phyloP scores from a whole-genome alignment of 2,113 vertebrate species.

The Epinephelus lanceolatus region DNA sequence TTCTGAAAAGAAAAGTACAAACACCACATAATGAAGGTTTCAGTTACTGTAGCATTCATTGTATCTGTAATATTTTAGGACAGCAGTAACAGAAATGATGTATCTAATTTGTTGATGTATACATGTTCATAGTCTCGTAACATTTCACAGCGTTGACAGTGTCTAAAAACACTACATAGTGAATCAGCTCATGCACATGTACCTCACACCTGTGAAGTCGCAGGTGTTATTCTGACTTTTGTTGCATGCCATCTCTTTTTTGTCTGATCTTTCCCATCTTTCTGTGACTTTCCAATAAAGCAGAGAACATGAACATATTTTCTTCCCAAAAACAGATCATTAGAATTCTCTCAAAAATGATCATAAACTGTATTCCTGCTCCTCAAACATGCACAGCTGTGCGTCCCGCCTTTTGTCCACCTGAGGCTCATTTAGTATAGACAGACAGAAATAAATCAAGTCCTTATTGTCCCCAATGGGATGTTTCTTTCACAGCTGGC shows the following conservation, averaged over 20 bases:
- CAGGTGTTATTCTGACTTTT: background rate
- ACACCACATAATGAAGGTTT: background rate
- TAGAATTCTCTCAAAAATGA: background rate
- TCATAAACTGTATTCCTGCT: background rate
- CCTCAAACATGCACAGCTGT: constrained; percentile 33
- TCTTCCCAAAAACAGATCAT: background rate
- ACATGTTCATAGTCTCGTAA: background rate
- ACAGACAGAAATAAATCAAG: constrained; percentile 29
- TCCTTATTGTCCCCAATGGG: constrained; percentile 43
- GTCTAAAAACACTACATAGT: background rate
- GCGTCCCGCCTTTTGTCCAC: constrained; percentile 23
- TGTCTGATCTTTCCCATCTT: background rate
- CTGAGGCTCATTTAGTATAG: constrained; percentile 41
- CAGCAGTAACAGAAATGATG: background rate
- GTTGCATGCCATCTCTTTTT: background rate
- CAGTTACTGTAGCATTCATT: background rate
- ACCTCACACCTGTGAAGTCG: background rate
- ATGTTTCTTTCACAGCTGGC: constrained; percentile 24
- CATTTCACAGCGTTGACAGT: background rate
- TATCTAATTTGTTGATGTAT: background rate
- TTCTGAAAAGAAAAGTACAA: background rate
- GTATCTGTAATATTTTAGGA: background rate
- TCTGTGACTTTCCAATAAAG: background rate
- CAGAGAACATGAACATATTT: background rate
- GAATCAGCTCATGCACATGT: background rate